These are phyloP conservation scores for Pycnonotus jocosus DNA, from an alignment of 2,113 vertebrate genomes.

Conservation along the genomic window DNA sequence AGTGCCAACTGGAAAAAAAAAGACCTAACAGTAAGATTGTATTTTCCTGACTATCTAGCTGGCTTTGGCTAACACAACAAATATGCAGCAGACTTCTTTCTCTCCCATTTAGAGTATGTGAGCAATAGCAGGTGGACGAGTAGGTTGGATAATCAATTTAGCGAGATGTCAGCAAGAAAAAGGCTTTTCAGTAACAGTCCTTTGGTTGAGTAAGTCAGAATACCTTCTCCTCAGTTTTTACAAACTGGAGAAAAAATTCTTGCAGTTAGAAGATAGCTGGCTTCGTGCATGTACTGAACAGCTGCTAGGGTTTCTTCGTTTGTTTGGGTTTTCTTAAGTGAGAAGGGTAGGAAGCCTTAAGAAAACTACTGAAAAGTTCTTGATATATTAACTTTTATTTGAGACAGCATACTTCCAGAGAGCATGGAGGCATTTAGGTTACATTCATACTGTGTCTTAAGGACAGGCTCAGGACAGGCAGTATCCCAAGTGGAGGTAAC, in stretches of 20 bases:
- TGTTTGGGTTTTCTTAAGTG: not conserved
- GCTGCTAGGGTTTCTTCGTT: not conserved
- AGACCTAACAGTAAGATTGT: not conserved
- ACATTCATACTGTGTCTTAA: not conserved
- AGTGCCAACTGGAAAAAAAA: constrained; percentile 6
- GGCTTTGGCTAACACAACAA: not conserved
- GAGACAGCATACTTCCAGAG: not conserved
- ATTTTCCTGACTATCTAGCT: not conserved
- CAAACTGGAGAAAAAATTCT: fast-evolving
- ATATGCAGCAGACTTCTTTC: not conserved
- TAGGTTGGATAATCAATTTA: not conserved
- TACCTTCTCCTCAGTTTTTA: not conserved
- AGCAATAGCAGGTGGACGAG: fast-evolving
- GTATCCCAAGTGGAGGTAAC: not conserved
- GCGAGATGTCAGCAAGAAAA: not conserved
- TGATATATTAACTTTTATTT: not conserved
- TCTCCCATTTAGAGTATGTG: not conserved
- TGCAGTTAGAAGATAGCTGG: not conserved
- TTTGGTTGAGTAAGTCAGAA: not conserved
- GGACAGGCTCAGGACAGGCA: not conserved
- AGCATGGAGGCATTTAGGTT: not conserved
- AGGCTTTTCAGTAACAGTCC: not conserved
- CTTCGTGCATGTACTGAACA: not conserved
- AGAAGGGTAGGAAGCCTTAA: not conserved
- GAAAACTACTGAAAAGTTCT: not conserved